Base-by-base conservation (phyloP, 2,888 invertebrate species). In the Stenolophus ochropezus region DNA sequence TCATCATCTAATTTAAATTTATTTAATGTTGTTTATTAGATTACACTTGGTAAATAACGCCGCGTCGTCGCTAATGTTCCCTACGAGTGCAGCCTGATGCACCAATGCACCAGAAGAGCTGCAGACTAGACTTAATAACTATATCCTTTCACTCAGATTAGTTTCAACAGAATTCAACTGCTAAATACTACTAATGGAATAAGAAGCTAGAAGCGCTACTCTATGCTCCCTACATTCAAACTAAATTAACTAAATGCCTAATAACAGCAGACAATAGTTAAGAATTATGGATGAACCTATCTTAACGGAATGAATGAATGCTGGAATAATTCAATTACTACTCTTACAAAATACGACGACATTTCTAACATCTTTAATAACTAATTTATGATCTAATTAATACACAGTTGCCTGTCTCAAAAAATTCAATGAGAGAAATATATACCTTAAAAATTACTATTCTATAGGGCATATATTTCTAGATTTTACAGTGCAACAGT, bases 1-100 rank as follows among this genome's bases (percentile, higher is more conserved):
- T 69, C 65, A 69, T 79, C 79, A 71, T 79, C 33, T 65, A 79
- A 79, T 79, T 79, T 79, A 79, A 79, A 79, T 79, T 79, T 79
- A 79, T 79, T 79, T 79, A 79, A 71, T 79, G 69, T 65, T 49
- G 49, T 69, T 33, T 53, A 79, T 79, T 79, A 79, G 69, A 53
- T 71, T 65, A 69, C 33, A 69, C 33, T 33, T 27, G 27, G 65
- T 69, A 69, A 69, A 69, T 69, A 69, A 65, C 47, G 16, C 20
- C 33, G 16, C 18, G 33, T 18, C 11, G 27, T 61, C 61, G 61
- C 21, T 42, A 42, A 6, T 42, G 33, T 18, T 58, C 27, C 65
- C 33, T 18, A 18, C 27, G 27, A 69, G 33, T 27, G 65, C 27
- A 69, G 27, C 27, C 8, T 69, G 21, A 25, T 61, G 61, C 61